Evolutionary conservation across 2,888 invertebrate genomes (phyloP).

Genomic region (Latrodectus elegans): DNA sequence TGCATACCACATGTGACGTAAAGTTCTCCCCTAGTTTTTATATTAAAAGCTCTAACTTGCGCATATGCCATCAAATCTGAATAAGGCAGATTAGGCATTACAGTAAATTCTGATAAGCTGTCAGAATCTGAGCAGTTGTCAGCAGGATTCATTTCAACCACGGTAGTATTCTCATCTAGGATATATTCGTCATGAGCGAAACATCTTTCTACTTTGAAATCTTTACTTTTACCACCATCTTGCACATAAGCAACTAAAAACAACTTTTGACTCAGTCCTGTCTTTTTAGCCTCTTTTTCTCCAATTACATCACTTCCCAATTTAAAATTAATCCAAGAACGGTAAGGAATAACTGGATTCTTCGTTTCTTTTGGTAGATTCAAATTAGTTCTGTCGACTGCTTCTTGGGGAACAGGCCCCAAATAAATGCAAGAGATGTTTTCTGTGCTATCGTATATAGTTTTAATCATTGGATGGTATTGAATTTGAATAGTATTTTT

Average conservation of each 20-base stretch:
- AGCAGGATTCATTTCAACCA: not conserved
- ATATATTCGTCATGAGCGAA: not conserved
- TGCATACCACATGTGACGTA: constrained; percentile 12
- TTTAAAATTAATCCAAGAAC: not conserved
- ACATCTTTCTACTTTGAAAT: constrained; percentile 4
- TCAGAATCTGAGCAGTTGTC: not conserved
- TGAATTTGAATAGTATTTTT: constrained; percentile 8
- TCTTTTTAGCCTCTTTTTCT: not conserved
- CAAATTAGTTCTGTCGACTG: too few relatives aligned
- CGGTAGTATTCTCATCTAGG: not conserved
- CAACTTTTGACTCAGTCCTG: not conserved
- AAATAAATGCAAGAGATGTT: not conserved
- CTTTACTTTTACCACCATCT: constrained; percentile 2
- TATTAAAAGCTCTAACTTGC: not conserved
- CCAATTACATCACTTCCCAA: not conserved
- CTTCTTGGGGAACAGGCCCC: not conserved
- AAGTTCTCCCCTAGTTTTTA: not conserved
- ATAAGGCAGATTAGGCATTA: not conserved
- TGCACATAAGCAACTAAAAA: not conserved
- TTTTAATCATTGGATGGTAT: constrained; percentile 1
- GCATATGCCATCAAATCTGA: constrained; percentile 8
- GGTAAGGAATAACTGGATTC: too few relatives aligned
- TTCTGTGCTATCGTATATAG: not conserved
- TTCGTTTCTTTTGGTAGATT: too few relatives aligned
- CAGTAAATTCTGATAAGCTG: not conserved